Evolutionary conservation across 2,888 invertebrate species (phyloP).

Genomic region (Clostera curtula): DNA sequence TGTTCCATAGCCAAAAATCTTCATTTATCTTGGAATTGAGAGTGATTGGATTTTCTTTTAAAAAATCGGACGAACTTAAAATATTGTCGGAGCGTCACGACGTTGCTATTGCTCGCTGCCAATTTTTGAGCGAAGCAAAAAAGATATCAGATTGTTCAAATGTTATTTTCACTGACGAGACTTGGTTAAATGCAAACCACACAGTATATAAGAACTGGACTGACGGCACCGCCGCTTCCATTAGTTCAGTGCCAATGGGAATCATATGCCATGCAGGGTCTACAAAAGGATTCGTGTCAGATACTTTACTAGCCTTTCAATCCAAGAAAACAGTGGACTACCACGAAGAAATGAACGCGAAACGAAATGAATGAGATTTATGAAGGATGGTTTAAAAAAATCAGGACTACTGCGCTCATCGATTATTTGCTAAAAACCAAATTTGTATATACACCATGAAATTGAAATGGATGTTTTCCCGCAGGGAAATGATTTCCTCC

Average conservation of each 20-base stretch:
- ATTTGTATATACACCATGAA: too few relatives aligned
- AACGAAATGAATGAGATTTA: too few relatives aligned
- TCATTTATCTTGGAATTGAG: constrained; percentile 1
- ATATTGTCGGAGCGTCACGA: constrained; percentile 9
- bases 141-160: constrained; percentile 6
- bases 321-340: constrained; percentile 3
- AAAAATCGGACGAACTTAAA: constrained; percentile 9
- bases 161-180: constrained; percentile 10
- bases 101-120: constrained; percentile 6
- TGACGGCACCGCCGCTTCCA: constrained; percentile 5
- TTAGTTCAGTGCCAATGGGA: constrained; percentile 8
- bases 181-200: constrained; percentile 10
- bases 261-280: constrained; percentile 5
- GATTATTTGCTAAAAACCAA: too few relatives aligned
- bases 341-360: constrained; percentile 5
- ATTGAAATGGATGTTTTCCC: too few relatives aligned
- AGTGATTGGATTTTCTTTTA: constrained; percentile 7
- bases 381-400: not conserved
- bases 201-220: constrained; percentile 4
- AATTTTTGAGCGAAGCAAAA: constrained; percentile 8
- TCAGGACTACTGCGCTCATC: too few relatives aligned
- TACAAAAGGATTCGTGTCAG: not conserved
- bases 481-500: too few relatives aligned
- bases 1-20: constrained; percentile 6
- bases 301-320: not conserved